A percentile compares a stretch with the other conserved stretches of the same genome.
Evolutionary conservation across 2,797 vertebrate genomes (phyloP).

Genomic region (Cirrhinus mrigala): DNA sequence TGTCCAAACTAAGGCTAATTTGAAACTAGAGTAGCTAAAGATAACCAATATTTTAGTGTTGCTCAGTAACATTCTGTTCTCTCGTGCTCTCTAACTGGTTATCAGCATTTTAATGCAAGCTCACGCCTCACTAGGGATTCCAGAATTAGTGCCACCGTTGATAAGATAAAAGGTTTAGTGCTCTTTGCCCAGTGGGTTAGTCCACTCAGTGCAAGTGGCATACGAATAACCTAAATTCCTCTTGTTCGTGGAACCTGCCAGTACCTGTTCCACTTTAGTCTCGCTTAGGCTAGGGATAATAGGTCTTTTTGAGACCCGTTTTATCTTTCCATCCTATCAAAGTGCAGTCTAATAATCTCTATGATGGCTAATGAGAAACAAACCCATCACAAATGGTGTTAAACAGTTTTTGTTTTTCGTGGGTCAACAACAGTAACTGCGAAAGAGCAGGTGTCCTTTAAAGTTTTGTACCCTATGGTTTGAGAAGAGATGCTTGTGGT

Average conservation of each 20-base stretch:
- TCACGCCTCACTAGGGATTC: constrained; percentile 23
- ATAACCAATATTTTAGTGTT: neutral
- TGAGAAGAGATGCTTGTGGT: constrained; percentile 39
- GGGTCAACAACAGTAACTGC: neutral
- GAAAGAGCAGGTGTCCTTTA: constrained; percentile 18
- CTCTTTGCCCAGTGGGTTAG: constrained; percentile 37
- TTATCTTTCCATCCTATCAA: constrained; percentile 7
- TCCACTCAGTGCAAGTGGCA: constrained; percentile 36
- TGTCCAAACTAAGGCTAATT: neutral
- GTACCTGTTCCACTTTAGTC: constrained; percentile 51
- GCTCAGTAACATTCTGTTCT: neutral
- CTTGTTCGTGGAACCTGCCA: constrained; percentile 41
- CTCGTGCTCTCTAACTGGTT: neutral
- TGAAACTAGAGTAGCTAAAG: neutral
- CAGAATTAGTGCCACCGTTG: constrained; percentile 32
- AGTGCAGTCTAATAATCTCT: neutral
- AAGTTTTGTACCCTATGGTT: neutral
- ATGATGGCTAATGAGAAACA: neutral
- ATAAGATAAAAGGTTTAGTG: constrained; percentile 51
- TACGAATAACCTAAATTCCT: constrained; percentile 57
- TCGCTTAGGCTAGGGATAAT: neutral
- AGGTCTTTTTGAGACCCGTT: neutral
- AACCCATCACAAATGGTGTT: neutral
- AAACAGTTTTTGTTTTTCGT: neutral
- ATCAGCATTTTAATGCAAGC: constrained; percentile 19